Percentiles rank a stretch among this genome's conserved stretches.
phyloP scores from a whole-genome alignment of 2,888 invertebrate genomes.

The Punctoribates punctum region DNA sequence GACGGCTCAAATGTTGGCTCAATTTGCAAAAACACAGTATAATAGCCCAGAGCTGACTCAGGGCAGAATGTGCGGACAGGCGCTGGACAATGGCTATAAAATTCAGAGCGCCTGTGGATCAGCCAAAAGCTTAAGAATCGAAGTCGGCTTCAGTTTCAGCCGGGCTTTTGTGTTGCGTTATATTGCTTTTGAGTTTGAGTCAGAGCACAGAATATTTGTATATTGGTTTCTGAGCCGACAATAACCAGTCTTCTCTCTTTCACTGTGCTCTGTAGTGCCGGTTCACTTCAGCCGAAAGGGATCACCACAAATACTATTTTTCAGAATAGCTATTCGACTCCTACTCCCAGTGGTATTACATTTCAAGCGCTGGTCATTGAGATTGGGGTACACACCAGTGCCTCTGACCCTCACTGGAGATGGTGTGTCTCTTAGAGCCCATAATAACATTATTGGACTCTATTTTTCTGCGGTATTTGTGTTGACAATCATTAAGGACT shows the following conservation, averaged over 20 bases:
- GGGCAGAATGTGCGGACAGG: background rate
- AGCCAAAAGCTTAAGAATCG: conserved; percentile 5
- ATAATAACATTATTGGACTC: conserved; percentile 19
- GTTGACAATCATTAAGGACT: background rate
- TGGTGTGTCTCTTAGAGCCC: background rate
- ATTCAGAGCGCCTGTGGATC: background rate
- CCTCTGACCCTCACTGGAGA: background rate
- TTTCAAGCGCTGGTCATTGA: conserved; percentile 30
- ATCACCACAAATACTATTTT: conserved; percentile 15
- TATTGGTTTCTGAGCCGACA: conserved; percentile 21
- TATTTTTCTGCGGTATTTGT: conserved; percentile 19
- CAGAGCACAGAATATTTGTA: no score
- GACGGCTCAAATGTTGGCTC: background rate
- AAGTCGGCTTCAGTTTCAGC: conserved; percentile 16
- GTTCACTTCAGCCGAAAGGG: conserved; percentile 14
- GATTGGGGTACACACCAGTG: background rate
- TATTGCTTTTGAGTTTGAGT: background rate
- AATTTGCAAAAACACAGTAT: conserved; percentile 30
- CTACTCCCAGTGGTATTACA: conserved; percentile 34
- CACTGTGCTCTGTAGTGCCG: background rate
- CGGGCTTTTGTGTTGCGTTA: background rate
- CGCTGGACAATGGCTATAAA: conserved; percentile 9
- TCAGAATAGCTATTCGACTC: no score
- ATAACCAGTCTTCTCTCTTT: background rate
- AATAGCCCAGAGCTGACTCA: background rate